Evolutionary conservation across 2,888 invertebrate genomes (phyloP), one percentile per base, ranked within the genome.

Genomic region (Clunio marinus): DNA sequence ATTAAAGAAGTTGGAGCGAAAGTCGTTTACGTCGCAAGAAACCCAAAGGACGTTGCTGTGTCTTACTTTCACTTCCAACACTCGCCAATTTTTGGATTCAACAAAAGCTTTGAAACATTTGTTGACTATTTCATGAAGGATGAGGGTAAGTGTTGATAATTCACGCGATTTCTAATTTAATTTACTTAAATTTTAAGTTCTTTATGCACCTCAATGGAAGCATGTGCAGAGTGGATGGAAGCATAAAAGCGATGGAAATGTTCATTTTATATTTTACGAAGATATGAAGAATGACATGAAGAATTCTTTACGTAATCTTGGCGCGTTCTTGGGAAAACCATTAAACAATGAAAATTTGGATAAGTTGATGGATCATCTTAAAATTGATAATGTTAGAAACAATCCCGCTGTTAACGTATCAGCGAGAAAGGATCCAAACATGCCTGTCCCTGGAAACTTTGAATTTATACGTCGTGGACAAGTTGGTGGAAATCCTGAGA

Each of bases 11-110:
- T 76, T 25, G 80, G 82, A 13, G 80, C 81, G 72, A 84, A 84
- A 76, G 83, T 81, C 22, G 84, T 94, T 59, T 94, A 93, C 74
- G 87, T 93, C 0, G 88, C 90, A 0, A 82, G 94, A 68, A 91
- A 94, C 78, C 92, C 93, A 0, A 88, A 91, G 76, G 93, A 94
- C 76, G 89, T 91, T 0, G 87, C 86, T 0, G 89, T 93, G 0
- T 93, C 93, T 0, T 92, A 85, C 77, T 94, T 88, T 74, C 87
- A 91, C 75, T 83, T 92, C 59, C n/a, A n/a, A n/a, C n/a, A n/a
- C n/a, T n/a, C n/a, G n/a, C n/a, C n/a, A n/a, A n/a, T n/a, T n/a
- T n/a, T n/a, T n/a, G n/a, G n/a, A n/a, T n/a, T n/a, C n/a, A n/a
- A n/a, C n/a, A n/a, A n/a, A n/a, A n/a, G n/a, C n/a, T n/a, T n/a